Base-by-base conservation (phyloP, 1,140 invertebrate genomes). In the Bombus terrestris region DNA sequence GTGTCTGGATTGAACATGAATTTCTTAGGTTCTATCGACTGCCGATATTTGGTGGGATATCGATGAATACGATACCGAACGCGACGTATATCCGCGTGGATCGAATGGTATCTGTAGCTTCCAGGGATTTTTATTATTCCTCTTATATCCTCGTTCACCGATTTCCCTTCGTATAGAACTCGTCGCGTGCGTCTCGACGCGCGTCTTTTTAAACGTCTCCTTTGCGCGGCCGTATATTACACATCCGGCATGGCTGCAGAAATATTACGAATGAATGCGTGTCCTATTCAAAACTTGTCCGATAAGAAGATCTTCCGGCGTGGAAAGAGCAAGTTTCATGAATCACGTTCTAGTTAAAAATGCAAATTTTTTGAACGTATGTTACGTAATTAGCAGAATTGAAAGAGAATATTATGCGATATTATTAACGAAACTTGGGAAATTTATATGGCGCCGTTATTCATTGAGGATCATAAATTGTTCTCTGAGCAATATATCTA, bases 41-140 rank as follows among this genome's bases (percentile, higher is more conserved):
- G 88, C 57, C 88, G 85, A 89, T 89, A 83, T 81, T 76, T 39
- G 71, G 15, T 22, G 39, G 76, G 88, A 86, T 83, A 80, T 89
- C 87, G 87, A 89, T 89, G 87, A 89, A 89, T 83, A 83, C 83
- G 43, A 86, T 75, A 62, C 66, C 64, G 43, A 88, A 66, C 47
- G 32, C 76, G 62, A 86, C 71, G 84, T 86, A 47, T 47, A 76
- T 59, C 64, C 32, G 59, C 62, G 41, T 43, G 75, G 35, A 32
- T 37, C 35, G 25, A 9, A 39, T 15, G 18, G 25, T 78, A 59
- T 39, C 59, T 75, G 35, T 74, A 62, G 59, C 39, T 81, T 32
- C 37, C 80, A 75, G 47, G 53, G 41, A 85, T 81, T 89, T 89
- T 89, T 88, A 85, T 88, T 88, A 88, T 88, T 62, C 81, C 39